Evolutionary conservation across 2,113 vertebrate genomes (phyloP).

Genomic region (Chlorodrepanis virens): DNA sequence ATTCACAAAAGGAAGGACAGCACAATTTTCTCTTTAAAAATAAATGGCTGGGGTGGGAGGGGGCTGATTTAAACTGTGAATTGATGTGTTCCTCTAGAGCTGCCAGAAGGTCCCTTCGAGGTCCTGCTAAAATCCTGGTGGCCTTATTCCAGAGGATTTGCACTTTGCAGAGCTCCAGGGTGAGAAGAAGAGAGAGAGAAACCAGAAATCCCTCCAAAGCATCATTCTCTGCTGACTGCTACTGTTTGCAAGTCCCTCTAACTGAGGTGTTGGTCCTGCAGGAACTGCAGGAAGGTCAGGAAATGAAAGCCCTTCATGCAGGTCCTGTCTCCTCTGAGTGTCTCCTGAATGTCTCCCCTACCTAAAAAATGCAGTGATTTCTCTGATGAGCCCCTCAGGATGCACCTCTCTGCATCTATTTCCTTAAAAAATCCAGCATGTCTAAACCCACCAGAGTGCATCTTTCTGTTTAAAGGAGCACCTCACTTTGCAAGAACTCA

Average conservation of each 20-base stretch:
- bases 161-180: not conserved
- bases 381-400: not conserved
- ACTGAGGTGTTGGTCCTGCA: not conserved
- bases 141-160: not conserved
- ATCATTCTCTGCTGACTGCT: not conserved
- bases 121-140: not conserved
- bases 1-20: not conserved
- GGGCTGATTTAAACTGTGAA: not conserved
- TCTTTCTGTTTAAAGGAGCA: not conserved
- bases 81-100: not conserved
- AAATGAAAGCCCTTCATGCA: not conserved
- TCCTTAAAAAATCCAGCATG: not conserved
- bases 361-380: not conserved
- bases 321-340: not conserved
- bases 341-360: not conserved
- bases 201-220: not conserved
- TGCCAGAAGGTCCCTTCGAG: not conserved
- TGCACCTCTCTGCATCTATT: not conserved
- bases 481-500: not conserved
- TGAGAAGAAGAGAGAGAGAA: not conserved
- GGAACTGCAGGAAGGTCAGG: not conserved
- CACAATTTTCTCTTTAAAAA: not conserved
- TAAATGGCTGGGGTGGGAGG: fast-evolving
- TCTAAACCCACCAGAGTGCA: not conserved
- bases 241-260: not conserved